These are phyloP conservation scores for Gymnoscopelus microlampas DNA, from an alignment of 2,797 vertebrate genomes.

Conservation along the genomic window DNA sequence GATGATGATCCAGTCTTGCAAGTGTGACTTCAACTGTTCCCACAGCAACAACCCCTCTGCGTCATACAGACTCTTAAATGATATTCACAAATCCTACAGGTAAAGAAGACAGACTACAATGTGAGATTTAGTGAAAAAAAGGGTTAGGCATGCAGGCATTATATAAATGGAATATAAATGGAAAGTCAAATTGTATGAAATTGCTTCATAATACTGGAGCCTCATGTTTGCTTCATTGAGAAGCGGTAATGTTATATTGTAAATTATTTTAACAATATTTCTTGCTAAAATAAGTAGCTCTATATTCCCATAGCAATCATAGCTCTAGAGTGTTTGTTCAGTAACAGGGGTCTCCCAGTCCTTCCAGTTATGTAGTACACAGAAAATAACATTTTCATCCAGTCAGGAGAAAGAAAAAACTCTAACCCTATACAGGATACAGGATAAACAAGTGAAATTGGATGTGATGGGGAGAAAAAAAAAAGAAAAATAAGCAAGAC, in stretches of 20 bases:
- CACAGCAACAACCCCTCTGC: slow-evolving; percentile 66
- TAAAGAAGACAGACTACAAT: slow-evolving; percentile 42
- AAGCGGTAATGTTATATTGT: slow-evolving; percentile 75
- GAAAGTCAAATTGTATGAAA: slow-evolving; percentile 25
- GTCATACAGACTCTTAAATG: slow-evolving; percentile 82
- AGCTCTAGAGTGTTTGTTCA: too few relatives aligned
- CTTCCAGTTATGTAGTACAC: too few relatives aligned
- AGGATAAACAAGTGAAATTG: too few relatives aligned
- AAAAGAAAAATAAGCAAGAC: too few relatives aligned
- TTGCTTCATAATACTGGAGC: slow-evolving; percentile 93
- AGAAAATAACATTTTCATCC: too few relatives aligned
- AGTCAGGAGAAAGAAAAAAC: too few relatives aligned
- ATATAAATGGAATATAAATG: not conserved
- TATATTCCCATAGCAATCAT: too few relatives aligned
- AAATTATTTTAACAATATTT: not conserved
- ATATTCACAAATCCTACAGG: slow-evolving; percentile 84
- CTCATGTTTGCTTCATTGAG: slow-evolving; percentile 86
- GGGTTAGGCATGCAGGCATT: slow-evolving; percentile 70
- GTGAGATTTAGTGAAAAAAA: not conserved
- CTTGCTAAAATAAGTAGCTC: too few relatives aligned
- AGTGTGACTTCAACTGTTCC: slow-evolving; percentile 82
- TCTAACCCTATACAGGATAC: too few relatives aligned
- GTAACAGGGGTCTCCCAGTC: too few relatives aligned
- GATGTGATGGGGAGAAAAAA: too few relatives aligned
- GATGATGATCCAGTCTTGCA: slow-evolving; percentile 90